These are phyloP conservation scores for Silurus meridionalis DNA, from an alignment of 2,113 vertebrate genomes.

Conservation along the genomic window DNA sequence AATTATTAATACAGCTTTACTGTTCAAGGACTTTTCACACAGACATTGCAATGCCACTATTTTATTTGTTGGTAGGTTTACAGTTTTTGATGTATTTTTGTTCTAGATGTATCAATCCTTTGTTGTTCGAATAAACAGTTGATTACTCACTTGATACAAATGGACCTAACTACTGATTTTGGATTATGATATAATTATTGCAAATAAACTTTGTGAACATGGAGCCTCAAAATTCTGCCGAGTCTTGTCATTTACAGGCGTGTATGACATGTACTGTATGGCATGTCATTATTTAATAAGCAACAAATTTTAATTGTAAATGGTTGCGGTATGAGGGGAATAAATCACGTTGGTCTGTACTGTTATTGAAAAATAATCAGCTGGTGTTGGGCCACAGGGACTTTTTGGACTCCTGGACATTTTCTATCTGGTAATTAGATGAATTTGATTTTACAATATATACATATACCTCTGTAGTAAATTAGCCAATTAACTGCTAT, in stretches of 20 bases:
- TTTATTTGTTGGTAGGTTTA: not conserved
- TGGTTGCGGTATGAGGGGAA: not conserved
- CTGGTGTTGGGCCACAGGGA: not conserved
- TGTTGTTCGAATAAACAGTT: not conserved
- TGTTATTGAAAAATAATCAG: not conserved
- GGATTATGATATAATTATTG: not conserved
- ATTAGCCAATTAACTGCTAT: constrained; percentile 23
- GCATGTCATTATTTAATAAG: not conserved
- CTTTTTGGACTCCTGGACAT: no score
- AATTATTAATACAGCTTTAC: not conserved
- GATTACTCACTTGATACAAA: not conserved
- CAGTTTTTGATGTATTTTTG: not conserved
- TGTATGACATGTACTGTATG: not conserved
- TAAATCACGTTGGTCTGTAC: not conserved
- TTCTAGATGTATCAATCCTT: not conserved
- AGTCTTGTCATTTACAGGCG: not conserved
- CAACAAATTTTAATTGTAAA: not conserved
- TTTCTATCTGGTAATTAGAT: no score
- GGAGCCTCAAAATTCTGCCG: not conserved
- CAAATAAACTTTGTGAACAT: not conserved
- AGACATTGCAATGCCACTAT: not conserved
- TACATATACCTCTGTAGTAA: not conserved
- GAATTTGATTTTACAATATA: constrained; percentile 18
- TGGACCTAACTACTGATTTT: not conserved
- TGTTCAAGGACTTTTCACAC: not conserved